phyloP scores from a whole-genome alignment of 1,140 invertebrate genomes.

The Hylaeus anthracinus region DNA sequence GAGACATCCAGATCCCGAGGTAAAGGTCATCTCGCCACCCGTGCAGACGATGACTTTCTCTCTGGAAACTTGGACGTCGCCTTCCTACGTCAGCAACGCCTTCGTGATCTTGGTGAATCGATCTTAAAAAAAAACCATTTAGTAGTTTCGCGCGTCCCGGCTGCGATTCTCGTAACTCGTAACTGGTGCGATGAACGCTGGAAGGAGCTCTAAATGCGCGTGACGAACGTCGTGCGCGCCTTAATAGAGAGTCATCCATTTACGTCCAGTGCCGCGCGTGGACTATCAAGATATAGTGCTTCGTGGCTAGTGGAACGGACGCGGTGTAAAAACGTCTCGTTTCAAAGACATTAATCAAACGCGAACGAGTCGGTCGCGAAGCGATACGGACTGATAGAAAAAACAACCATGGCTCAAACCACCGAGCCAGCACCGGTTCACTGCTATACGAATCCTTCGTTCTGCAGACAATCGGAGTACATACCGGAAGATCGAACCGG shows the following conservation, averaged over 20 bases:
- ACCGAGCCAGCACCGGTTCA: slow-evolving; percentile 70
- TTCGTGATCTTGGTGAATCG: slow-evolving; percentile 69
- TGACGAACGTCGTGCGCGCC: slow-evolving; percentile 6
- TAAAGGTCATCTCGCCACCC: slow-evolving; percentile 19
- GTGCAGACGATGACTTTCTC: slow-evolving; percentile 65
- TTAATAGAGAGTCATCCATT: slow-evolving; percentile 25
- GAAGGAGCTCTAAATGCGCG: not conserved
- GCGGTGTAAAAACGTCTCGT: not conserved
- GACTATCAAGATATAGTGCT: slow-evolving; percentile 2
- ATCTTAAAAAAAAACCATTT: slow-evolving; percentile 1
- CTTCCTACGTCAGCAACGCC: slow-evolving; percentile 69
- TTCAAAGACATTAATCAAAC: not conserved
- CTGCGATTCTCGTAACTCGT: no score
- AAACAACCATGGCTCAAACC: slow-evolving; percentile 55
- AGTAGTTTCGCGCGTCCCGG: no score
- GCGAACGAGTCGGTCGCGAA: not conserved
- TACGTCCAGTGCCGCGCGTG: slow-evolving; percentile 17
- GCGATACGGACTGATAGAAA: not conserved
- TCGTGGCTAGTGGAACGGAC: not conserved
- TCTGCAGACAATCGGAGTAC: slow-evolving; percentile 88
- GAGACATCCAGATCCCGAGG: not conserved
- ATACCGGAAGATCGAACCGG: slow-evolving; percentile 61
- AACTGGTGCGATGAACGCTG: not conserved
- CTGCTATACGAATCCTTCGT: slow-evolving; percentile 88
- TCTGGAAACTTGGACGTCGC: slow-evolving; percentile 69